Conservation (phyloP, 1,140 invertebrate species). For the Bombus confusus region DNA sequence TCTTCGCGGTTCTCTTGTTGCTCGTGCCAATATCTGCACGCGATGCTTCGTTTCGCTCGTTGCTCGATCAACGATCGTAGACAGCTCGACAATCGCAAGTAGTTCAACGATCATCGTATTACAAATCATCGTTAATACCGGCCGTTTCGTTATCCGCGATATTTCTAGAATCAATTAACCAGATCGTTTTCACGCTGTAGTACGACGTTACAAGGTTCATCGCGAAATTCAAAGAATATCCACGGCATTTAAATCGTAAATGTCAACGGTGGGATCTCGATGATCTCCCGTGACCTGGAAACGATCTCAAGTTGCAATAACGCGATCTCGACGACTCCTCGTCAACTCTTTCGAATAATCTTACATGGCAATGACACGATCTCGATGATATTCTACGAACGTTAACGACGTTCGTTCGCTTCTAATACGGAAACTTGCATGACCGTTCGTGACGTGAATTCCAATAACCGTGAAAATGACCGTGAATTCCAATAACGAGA, state of each 20-base stretch:
- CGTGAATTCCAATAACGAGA: neutral
- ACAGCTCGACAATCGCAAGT: neutral
- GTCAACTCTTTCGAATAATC: neutral
- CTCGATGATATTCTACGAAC: neutral
- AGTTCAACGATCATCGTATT: neutral
- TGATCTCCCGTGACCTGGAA: neutral
- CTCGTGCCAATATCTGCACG: neutral
- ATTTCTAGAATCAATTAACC: neutral
- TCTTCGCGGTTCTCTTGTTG: neutral
- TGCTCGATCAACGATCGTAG: neutral
- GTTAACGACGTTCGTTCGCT: neutral
- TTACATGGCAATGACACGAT: too few relatives aligned
- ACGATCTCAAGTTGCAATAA: rapidly evolving
- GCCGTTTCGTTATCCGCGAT: neutral
- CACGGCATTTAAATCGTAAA: too few relatives aligned
- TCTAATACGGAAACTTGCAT: neutral
- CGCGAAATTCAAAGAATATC: neutral
- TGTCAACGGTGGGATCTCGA: neutral
- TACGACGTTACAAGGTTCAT: neutral
- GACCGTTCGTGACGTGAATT: too few relatives aligned
- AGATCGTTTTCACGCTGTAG: neutral
- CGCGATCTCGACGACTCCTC: rapidly evolving
- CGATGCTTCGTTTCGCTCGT: neutral
- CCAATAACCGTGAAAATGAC: neutral
- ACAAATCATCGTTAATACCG: neutral